phyloP scores from a whole-genome alignment of 2,797 vertebrate species.

The Syngnathus rostellatus region DNA sequence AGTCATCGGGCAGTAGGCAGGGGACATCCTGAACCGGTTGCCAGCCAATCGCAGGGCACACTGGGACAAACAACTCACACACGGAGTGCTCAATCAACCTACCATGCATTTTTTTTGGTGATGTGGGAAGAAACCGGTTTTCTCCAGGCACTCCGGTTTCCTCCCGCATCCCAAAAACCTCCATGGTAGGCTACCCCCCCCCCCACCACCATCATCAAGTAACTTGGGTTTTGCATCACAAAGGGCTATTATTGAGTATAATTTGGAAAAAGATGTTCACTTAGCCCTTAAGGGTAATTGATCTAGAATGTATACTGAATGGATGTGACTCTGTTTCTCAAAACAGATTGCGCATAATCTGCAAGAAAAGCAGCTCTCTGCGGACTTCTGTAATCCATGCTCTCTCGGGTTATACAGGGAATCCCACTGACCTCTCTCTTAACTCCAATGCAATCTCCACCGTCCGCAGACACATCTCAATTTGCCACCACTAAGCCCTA shows the following conservation, averaged over 20 bases:
- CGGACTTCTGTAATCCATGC: conserved; percentile 61
- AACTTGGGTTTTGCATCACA: background rate
- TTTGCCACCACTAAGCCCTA: conserved; percentile 15
- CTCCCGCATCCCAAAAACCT: no score
- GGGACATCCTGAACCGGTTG: no score
- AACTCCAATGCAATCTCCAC: conserved; percentile 43
- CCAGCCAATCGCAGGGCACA: no score
- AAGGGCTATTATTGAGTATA: background rate
- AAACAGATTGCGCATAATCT: conserved; percentile 69
- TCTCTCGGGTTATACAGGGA: conserved; percentile 38
- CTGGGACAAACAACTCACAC: no score
- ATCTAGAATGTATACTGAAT: background rate
- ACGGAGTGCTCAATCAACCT: no score
- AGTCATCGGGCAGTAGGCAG: no score
- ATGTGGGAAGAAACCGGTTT: no score
- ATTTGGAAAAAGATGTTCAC: background rate
- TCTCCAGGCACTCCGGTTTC: no score
- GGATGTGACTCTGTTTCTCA: conserved; percentile 20
- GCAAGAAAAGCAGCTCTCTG: conserved; percentile 58
- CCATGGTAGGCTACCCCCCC: no score
- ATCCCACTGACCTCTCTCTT: conserved; percentile 43
- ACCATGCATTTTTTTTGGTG: no score
- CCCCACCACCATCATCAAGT: no score
- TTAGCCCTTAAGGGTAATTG: background rate
- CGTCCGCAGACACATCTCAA: conserved; percentile 25